Conservation (phyloP, 2,113 vertebrate genomes). For the Rallus limicola region DNA sequence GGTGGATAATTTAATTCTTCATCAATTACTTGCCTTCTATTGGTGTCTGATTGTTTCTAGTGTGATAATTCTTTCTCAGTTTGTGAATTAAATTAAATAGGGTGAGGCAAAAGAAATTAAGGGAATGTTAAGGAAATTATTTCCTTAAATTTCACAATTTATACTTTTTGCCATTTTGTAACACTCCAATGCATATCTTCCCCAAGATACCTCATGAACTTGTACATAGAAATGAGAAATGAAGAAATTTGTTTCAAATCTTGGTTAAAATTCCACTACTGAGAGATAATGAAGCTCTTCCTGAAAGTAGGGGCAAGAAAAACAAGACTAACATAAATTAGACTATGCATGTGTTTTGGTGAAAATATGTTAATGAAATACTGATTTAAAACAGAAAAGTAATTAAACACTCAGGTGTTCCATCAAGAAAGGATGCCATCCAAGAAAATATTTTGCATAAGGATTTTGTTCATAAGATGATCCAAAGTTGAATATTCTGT, state of each 20-base stretch:
- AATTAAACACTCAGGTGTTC: not conserved
- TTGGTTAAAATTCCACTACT: not conserved
- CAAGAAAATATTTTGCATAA: not conserved
- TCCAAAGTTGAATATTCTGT: not conserved
- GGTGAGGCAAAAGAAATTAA: not conserved
- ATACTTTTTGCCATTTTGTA: not conserved
- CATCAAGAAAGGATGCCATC: not conserved
- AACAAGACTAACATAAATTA: not conserved
- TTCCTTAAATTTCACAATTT: not conserved
- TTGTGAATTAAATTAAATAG: not conserved
- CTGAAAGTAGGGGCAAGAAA: not conserved
- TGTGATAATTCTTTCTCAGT: not conserved
- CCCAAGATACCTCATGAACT: not conserved
- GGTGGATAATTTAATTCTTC: not conserved
- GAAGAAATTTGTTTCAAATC: not conserved
- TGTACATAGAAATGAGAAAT: not conserved
- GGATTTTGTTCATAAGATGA: not conserved
- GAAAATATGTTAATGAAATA: not conserved
- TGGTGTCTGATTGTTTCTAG: not conserved
- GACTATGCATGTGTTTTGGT: not conserved
- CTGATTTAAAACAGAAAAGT: not conserved
- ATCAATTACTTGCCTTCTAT: not conserved
- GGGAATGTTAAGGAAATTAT: not conserved
- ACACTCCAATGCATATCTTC: not conserved
- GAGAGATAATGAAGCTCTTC: not conserved